Evolutionary conservation across 2,888 invertebrate species (phyloP), one percentile per base, ranked within the genome.

Genomic region (Oxystoma pomonae): DNA sequence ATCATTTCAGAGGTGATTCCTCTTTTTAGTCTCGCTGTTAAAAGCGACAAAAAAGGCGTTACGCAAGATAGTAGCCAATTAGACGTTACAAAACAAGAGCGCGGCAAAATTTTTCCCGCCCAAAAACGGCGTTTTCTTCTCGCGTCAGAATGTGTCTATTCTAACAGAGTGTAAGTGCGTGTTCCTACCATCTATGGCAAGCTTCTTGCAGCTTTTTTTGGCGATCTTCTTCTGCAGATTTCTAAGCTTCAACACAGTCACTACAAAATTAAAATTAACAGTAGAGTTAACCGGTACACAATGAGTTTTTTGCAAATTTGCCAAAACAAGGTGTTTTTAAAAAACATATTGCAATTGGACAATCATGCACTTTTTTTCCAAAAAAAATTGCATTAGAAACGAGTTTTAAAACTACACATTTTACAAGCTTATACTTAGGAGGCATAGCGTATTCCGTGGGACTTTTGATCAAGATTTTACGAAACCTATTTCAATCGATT

Each of bases 81-180:
- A 70, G 70, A 67, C 58, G 68, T 58, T 61, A 67, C 68, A 70
- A 67, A 70, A 67, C 68, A 65, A 67, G 61, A 65, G 64, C 66
- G 50, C 35, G 49, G 65, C 66, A 64, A 67, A 61, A 65, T 57
- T 65, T 66, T 64, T 62, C 61, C 57, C 55, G 61, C 67, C 68
- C 59, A 65, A 64, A 67, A 70, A 53, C 53, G 53, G 53, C 53
- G 53, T 19, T 53, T n/a, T 35, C 35, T 35, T 35, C 35, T 35
- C 35, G 35, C 35, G 35, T 12, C 17, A 19, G 53, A 53, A 53
- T 53, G 53, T 53, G 53, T 53, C 19, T 53, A 53, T 53, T 53
- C 53, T 53, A 53, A 50, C 53, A 9, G 7, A 9, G 53, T n/a
- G 53, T 16, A 53, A 53, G 16, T 19, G 53, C 17, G 17, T 19